Percentiles rank a stretch among this genome's conserved stretches.
These are phyloP conservation scores for Poecilia latipinna DNA, from an alignment of 2,113 vertebrate species.

Conservation along the genomic window DNA sequence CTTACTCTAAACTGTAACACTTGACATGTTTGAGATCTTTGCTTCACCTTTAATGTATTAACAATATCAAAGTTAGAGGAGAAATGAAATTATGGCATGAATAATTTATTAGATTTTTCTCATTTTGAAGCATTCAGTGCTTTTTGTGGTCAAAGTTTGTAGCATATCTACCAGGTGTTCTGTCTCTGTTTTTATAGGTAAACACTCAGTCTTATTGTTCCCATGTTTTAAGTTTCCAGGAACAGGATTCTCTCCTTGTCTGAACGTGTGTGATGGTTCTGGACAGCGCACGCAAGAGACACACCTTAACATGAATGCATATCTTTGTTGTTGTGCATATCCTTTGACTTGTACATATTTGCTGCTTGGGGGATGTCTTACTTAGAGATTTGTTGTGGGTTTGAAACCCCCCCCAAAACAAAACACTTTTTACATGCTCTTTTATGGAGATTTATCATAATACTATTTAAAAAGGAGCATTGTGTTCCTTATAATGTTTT, in stretches of 20 bases:
- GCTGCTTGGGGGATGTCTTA: too few relatives aligned
- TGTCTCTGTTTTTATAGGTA: too few relatives aligned
- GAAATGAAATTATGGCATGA: too few relatives aligned
- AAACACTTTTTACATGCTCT: not conserved
- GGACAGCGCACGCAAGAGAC: conserved; percentile 9
- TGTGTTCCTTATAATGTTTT: conserved; percentile 29
- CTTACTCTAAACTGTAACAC: too few relatives aligned
- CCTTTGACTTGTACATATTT: not conserved
- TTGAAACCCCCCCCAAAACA: not conserved
- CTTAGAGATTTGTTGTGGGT: not conserved
- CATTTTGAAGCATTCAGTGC: too few relatives aligned
- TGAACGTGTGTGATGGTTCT: conserved; percentile 26
- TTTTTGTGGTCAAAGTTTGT: too few relatives aligned
- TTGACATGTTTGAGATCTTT: too few relatives aligned
- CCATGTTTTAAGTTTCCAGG: not conserved
- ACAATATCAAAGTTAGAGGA: too few relatives aligned
- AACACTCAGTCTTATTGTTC: not conserved
- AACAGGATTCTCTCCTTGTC: conserved; percentile 20
- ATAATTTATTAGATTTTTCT: too few relatives aligned
- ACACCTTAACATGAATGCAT: conserved; percentile 53
- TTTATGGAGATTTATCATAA: not conserved
- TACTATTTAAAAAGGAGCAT: not conserved
- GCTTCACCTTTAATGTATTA: too few relatives aligned
- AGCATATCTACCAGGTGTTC: too few relatives aligned
- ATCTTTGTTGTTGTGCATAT: not conserved